A percentile compares a stretch with the other conserved stretches of the same genome.
These are phyloP conservation scores for Macrochelys suwanniensis DNA, from an alignment of 2,797 vertebrate genomes.

Conservation along the genomic window DNA sequence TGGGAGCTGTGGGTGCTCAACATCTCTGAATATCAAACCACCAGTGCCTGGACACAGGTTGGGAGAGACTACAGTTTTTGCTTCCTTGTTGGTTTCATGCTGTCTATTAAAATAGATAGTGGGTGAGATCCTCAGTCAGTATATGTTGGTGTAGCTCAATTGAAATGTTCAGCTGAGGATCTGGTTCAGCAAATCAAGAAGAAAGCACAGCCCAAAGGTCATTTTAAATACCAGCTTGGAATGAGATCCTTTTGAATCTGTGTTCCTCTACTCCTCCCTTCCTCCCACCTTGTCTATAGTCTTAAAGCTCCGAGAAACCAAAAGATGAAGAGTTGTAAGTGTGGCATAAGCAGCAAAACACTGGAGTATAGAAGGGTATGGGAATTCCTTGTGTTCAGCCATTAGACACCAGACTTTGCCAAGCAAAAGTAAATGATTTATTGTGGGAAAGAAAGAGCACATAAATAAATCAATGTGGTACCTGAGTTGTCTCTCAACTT, in stretches of 20 bases:
- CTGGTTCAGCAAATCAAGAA: conserved; percentile 17
- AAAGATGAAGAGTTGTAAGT: not conserved
- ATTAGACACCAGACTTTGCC: conserved; percentile 38
- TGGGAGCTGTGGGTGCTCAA: not conserved
- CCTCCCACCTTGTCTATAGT: not conserved
- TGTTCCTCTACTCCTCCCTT: not conserved
- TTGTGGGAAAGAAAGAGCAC: conserved; percentile 52
- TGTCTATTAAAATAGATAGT: not conserved
- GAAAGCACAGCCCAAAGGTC: not conserved
- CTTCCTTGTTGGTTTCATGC: not conserved
- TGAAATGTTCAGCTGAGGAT: not conserved
- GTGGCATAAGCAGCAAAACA: not conserved
- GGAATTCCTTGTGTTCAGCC: conserved; percentile 43
- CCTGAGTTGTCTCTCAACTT: conserved; percentile 33
- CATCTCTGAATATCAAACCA: not conserved
- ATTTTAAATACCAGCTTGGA: not conserved
- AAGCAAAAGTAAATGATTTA: conserved; percentile 10
- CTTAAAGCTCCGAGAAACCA: not conserved
- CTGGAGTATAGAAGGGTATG: not conserved
- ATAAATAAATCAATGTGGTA: conserved; percentile 56
- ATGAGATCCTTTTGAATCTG: not conserved
- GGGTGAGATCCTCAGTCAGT: not conserved
- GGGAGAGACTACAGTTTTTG: not conserved
- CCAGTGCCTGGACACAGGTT: not conserved
- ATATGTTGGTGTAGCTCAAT: not conserved